These are phyloP conservation scores for Beaufortia kweichowensis DNA, from an alignment of 2,113 vertebrate genomes.

Conservation along the genomic window DNA sequence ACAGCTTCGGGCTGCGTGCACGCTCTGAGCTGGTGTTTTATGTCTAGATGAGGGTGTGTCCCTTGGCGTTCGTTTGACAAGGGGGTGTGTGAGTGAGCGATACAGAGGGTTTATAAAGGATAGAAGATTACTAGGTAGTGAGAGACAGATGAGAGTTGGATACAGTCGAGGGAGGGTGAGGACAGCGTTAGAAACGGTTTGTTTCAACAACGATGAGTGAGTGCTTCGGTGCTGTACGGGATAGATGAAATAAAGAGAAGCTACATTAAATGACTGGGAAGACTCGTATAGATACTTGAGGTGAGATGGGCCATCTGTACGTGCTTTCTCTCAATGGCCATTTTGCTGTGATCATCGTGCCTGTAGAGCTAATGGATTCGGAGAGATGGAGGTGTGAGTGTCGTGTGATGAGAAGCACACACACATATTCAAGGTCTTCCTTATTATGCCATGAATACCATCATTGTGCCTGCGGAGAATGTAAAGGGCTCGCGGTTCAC, in stretches of 20 bases:
- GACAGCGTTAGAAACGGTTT: background rate
- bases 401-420: background rate
- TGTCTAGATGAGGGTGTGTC: slow-evolving; percentile 23
- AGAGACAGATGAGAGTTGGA: slow-evolving; percentile 27
- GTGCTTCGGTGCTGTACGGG: background rate
- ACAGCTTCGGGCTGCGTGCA: slow-evolving; percentile 61
- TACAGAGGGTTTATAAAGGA: slow-evolving; percentile 34
- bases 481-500: background rate
- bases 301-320: slow-evolving; percentile 48
- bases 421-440: slow-evolving; percentile 25
- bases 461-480: slow-evolving; percentile 44
- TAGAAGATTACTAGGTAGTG: slow-evolving; percentile 42
- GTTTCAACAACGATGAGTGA: slow-evolving; percentile 28
- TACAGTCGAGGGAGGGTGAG: slow-evolving; percentile 12
- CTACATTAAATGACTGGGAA: slow-evolving; percentile 57
- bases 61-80: background rate
- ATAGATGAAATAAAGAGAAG: slow-evolving; percentile 8
- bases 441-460: slow-evolving; percentile 63
- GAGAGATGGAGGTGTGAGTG: slow-evolving; percentile 51
- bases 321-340: slow-evolving; percentile 48
- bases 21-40: slow-evolving; percentile 23
- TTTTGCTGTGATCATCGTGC: slow-evolving; percentile 60
- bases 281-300: slow-evolving; percentile 15
- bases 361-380: slow-evolving; percentile 66
- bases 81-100: slow-evolving; percentile 36